phyloP scores from a whole-genome alignment of 2,113 vertebrate species.

The Atlantisia rogersi region DNA sequence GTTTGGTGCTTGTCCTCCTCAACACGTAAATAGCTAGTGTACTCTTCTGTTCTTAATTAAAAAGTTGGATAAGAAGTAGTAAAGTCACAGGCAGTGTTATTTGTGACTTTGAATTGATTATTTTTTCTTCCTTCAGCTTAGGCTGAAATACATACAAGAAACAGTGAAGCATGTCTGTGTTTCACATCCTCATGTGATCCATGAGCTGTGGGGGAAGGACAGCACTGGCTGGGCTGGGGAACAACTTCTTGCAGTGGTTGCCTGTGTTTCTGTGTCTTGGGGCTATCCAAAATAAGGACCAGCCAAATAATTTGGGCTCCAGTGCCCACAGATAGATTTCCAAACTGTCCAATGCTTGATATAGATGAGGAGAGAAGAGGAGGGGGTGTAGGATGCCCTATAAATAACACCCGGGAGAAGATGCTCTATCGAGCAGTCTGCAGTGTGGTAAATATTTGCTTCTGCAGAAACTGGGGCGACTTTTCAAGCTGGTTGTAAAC shows the following conservation, averaged over 20 bases:
- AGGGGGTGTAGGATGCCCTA: background rate
- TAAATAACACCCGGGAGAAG: background rate
- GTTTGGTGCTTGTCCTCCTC: background rate
- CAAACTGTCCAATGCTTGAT: background rate
- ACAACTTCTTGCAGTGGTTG: background rate
- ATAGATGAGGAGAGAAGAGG: background rate
- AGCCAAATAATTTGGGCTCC: background rate
- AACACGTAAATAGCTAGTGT: background rate
- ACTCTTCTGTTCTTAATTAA: background rate
- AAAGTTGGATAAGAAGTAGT: background rate
- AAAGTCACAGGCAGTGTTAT: background rate
- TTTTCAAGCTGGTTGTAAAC: slow-evolving; percentile 8
- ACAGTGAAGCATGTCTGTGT: background rate
- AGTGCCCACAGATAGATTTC: background rate
- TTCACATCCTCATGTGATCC: fast-evolving
- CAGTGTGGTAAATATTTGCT: background rate
- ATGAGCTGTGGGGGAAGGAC: background rate
- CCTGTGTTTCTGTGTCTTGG: background rate
- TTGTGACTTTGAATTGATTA: background rate
- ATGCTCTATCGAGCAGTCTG: background rate
- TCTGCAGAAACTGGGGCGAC: background rate
- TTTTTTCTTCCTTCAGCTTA: background rate
- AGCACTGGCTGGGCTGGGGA: background rate
- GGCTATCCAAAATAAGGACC: background rate
- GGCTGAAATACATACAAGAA: background rate